phyloP scores from a whole-genome alignment of 2,113 vertebrate species.

The Nesogale talazaci region DNA sequence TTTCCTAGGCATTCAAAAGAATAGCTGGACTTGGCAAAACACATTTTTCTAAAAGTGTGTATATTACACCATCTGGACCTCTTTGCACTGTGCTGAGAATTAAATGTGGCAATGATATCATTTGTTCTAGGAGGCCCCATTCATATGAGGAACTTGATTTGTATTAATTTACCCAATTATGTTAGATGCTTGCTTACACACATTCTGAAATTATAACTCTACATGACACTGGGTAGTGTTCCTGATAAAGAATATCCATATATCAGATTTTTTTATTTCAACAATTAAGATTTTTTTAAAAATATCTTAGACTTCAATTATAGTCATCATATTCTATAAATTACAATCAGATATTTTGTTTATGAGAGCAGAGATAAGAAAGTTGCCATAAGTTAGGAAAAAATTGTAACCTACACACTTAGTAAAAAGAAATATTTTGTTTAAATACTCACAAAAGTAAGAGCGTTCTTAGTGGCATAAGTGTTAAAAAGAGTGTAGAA shows the following conservation, averaged over 20 bases:
- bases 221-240: neutral
- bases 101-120: slow-evolving; percentile 18
- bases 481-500: neutral
- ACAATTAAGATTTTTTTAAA: slow-evolving; percentile 12
- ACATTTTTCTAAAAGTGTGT: neutral
- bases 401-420: slow-evolving; percentile 26
- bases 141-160: neutral
- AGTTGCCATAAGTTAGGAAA: slow-evolving; percentile 35
- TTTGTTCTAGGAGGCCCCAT: slow-evolving; percentile 28
- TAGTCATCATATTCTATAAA: slow-evolving; percentile 25
- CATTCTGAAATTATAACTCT: slow-evolving; percentile 35
- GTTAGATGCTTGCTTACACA: neutral
- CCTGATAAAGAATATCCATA: slow-evolving; percentile 33
- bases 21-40: slow-evolving; percentile 52
- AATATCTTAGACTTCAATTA: slow-evolving; percentile 31
- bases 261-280: slow-evolving; percentile 57
- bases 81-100: neutral
- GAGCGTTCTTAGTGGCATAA: neutral
- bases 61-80: neutral
- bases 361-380: slow-evolving; percentile 38
- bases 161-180: slow-evolving; percentile 54
- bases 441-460: slow-evolving; percentile 37
- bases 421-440: slow-evolving; percentile 56
- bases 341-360: slow-evolving; percentile 48
- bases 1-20: slow-evolving; percentile 50